Evolutionary conservation across 1,140 invertebrate species (phyloP).

Genomic region (Hydropsyche tenuis): DNA sequence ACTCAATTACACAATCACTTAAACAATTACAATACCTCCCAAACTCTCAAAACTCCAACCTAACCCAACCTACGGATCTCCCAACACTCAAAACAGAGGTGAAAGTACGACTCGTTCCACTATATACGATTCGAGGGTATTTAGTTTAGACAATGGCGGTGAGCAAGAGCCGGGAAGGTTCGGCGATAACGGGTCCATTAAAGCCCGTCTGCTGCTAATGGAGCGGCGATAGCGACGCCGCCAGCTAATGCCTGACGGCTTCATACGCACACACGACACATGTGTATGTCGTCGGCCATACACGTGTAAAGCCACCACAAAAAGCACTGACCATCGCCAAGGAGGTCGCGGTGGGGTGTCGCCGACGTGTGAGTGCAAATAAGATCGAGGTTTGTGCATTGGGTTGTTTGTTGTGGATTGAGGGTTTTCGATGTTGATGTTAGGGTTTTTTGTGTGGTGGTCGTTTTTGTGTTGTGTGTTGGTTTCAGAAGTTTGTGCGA

Average conservation of each 20-base stretch:
- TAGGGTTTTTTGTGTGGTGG: too few relatives aligned
- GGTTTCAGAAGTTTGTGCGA: too few relatives aligned
- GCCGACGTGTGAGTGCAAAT: too few relatives aligned
- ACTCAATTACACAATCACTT: too few relatives aligned
- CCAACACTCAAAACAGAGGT: not conserved
- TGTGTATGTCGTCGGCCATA: not conserved
- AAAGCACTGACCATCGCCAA: slow-evolving; percentile 8
- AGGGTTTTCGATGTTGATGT: too few relatives aligned
- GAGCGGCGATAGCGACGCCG: slow-evolving; percentile 32
- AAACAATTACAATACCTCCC: too few relatives aligned
- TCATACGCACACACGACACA: slow-evolving; percentile 12
- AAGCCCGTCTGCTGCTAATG: slow-evolving; percentile 46
- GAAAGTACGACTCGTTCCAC: not conserved
- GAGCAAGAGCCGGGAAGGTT: slow-evolving; percentile 25
- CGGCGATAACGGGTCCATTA: slow-evolving; percentile 44
- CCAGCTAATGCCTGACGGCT: slow-evolving; percentile 31
- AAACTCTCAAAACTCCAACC: too few relatives aligned
- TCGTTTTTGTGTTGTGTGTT: too few relatives aligned
- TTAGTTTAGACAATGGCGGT: slow-evolving; percentile 27
- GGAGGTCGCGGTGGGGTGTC: not conserved
- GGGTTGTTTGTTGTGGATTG: too few relatives aligned
- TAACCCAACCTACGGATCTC: too few relatives aligned
- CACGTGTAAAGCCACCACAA: not conserved
- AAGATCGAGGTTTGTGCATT: too few relatives aligned
- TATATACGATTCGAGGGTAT: not conserved